phyloP scores from a whole-genome alignment of 2,888 invertebrate genomes.

The Tethea ocularis region DNA sequence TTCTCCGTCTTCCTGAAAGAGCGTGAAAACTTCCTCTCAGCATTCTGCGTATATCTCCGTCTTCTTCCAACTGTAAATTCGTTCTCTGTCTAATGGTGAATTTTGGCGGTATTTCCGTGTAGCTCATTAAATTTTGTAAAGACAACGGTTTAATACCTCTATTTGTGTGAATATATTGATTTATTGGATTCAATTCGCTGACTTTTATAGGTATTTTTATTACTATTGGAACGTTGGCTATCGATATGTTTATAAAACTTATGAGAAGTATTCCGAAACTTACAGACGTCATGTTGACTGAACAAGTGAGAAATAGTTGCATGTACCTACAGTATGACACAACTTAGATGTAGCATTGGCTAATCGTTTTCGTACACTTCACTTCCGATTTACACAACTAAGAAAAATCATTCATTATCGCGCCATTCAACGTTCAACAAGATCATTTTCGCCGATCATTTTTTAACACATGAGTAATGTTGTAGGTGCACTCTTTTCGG shows the following conservation, averaged over 20 bases:
- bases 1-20: constrained; percentile 28
- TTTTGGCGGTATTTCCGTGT: constrained; percentile 37
- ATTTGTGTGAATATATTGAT: constrained; percentile 39
- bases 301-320: no score
- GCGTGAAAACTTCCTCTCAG: constrained; percentile 26
- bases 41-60: constrained; percentile 11
- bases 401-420: no score
- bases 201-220: constrained; percentile 26
- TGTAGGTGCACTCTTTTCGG: no score
- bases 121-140: constrained; percentile 34
- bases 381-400: no score
- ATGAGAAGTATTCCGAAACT: constrained; percentile 12
- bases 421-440: no score
- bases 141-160: constrained; percentile 34
- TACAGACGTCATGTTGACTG: constrained; percentile 19
- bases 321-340: no score
- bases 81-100: constrained; percentile 23
- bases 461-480: no score
- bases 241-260: not conserved
- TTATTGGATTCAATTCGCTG: constrained; percentile 25
- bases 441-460: no score
- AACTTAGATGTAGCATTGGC: no score
- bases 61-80: constrained; percentile 21
- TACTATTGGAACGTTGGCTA: constrained; percentile 20
- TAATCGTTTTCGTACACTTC: no score